Base-by-base conservation (phyloP, 2,797 vertebrate genomes). In the Onychomys arenicola region DNA sequence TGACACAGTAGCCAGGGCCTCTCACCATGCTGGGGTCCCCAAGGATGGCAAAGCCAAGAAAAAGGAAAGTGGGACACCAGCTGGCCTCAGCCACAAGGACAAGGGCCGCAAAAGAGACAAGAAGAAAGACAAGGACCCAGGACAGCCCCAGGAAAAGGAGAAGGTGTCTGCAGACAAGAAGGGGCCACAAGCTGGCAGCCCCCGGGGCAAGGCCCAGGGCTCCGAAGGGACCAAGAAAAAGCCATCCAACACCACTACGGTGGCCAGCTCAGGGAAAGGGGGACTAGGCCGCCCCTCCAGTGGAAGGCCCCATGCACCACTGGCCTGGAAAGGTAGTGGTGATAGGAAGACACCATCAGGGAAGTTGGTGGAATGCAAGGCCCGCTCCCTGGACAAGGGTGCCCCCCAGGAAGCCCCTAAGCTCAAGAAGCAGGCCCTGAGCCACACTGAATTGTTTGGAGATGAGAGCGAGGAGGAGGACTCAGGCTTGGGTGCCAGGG, bases 391-490 rank as follows among this genome's bases (percentile, higher is more conserved):
- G 27, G 98, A 97, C 0, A 99, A 98, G 83, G 94, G 93, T 5
- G 73, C 89, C 8, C 32, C 69, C 0, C 97, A 88, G 73, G 98
- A 96, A 0, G 65, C 88, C 32, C 81, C 83, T 0, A 98, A 98
- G 83, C 95, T 92, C 61, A 99, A 99, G 94, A 98, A 98, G 57
- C 98, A 91, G 90, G 98, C 98, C n/a, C 83, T 99, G 93, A 99
- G 99, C 96, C 99, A 99, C 0, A 99, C 98, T 0, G 99, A 99
- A 81, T 98, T 99, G 95, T 99, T 99, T 4, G 99, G 99, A 0
- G 99, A 99, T 0, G 99, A 99, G 97, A 99, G 99, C 0, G 99
- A 99, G 2, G 99, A 99, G 2, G 99, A 99, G 0, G 98, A 98
- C 23, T 6, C 40, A 0, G 59, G 67, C n/a, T 21, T n/a, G 0